These are phyloP conservation scores for Phyllotreta striolata DNA, from an alignment of 2,888 invertebrate genomes.

Conservation along the genomic window DNA sequence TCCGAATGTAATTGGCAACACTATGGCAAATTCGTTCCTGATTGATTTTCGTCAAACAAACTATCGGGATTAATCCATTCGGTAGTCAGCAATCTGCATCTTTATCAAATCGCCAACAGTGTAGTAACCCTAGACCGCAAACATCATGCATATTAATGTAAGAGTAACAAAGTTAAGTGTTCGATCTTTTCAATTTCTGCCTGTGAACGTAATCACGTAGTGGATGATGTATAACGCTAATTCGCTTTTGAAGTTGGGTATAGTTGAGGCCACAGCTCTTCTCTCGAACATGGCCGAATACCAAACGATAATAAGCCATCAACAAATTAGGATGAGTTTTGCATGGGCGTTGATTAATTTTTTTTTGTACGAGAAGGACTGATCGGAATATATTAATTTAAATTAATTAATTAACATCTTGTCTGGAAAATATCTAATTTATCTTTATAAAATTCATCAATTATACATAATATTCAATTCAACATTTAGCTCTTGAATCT, in stretches of 20 bases:
- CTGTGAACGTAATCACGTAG: conserved; percentile 7
- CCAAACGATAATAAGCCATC: too few species aligned
- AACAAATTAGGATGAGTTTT: too few species aligned
- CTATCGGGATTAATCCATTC: conserved; percentile 6
- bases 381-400: too few species aligned
- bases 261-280: neutral
- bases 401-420: too few species aligned
- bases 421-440: too few species aligned
- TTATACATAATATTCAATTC: too few species aligned
- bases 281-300: too few species aligned
- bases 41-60: conserved; percentile 11
- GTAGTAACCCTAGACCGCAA: conserved; percentile 10
- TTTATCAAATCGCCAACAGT: conserved; percentile 11
- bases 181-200: conserved; percentile 8
- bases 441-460: too few species aligned
- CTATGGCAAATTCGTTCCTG: neutral
- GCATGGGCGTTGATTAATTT: too few species aligned
- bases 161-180: conserved; percentile 11
- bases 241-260: neutral
- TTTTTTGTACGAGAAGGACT: too few species aligned
- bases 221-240: too few species aligned
- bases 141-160: conserved; percentile 12
- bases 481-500: too few species aligned
- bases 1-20: conserved; percentile 1
- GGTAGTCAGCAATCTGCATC: conserved; percentile 12